Evolutionary conservation across 2,113 vertebrate genomes (phyloP), one percentile per base, ranked within the genome.

Genomic region (Mola mola): DNA sequence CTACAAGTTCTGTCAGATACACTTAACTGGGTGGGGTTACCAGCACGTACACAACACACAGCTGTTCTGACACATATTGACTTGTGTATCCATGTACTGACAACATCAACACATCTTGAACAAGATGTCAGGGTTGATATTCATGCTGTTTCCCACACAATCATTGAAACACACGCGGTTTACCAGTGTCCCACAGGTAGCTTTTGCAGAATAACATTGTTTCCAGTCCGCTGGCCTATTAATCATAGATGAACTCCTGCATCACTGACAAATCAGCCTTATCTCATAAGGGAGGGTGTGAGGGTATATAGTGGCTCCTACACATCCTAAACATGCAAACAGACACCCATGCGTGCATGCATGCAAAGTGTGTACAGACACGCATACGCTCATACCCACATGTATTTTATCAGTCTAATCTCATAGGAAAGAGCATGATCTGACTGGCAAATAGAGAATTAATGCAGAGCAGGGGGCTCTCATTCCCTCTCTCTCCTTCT

Each of bases 161-260:
- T 42, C 66, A 62, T 37, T 25, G 59, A 72, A 61, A 82, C 61
- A 70, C 84, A 71, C 73, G 53, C 40, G 24, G 60, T 66, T 73
- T 81, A 50, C 33, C 24, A 40, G 58, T 10, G 52, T 90, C 88
- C 88, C 88, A 86, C 85, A 89, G 88, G 90, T 91, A 85, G 82
- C 84, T 81, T 87, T 87, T 86, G 77, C 83, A 82, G 84, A 90
- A 89, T 87, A 91, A 87, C 90, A 90, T 87, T 89, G 89, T 90
- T 90, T 90, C 72, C 71, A 83, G 81, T 71, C 72, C 55, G 41
- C 72, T 71, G 75, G 80, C 83, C 87, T 88, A 90, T 91, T 91
- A 92, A 91, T 91, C 89, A 91, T 92, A 85, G 86, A 92, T 91
- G 88, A 91, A 90, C 89, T 89, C 83, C 87, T 86, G 88, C 87